Conservation (phyloP, 1,140 invertebrate genomes). For the Sminthurinus signatus region DNA sequence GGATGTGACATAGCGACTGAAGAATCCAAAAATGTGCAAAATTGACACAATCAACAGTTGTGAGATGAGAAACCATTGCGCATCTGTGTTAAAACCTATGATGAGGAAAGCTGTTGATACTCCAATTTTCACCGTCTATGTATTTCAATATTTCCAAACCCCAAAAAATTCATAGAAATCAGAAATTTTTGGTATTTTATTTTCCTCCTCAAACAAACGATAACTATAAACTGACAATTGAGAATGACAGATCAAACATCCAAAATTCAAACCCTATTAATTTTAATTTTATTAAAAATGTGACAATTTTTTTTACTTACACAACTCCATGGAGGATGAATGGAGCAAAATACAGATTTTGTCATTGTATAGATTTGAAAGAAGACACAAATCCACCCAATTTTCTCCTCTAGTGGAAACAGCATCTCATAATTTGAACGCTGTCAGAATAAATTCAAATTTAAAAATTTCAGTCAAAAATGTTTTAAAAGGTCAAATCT, state of each 20-base stretch:
- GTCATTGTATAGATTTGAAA: slow-evolving; percentile 19
- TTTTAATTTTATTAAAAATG: no score
- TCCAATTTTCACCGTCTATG: slow-evolving; percentile 17
- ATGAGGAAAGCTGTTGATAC: slow-evolving; percentile 5
- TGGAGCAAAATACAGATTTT: neutral
- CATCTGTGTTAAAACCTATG: slow-evolving; percentile 14
- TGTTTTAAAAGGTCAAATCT: no score
- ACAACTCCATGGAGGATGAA: slow-evolving; percentile 17
- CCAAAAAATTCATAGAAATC: no score
- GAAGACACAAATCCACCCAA: slow-evolving; percentile 13
- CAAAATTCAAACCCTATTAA: no score
- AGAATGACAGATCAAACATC: no score
- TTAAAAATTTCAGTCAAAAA: no score
- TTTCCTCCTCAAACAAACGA: no score
- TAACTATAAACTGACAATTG: no score
- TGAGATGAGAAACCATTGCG: slow-evolving; percentile 27
- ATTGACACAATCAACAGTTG: slow-evolving; percentile 16
- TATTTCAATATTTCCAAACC: no score
- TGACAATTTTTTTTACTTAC: slow-evolving; percentile 12
- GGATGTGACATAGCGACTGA: slow-evolving; percentile 6
- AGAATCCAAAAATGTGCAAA: slow-evolving; percentile 11
- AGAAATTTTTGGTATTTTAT: no score
- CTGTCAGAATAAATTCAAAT: no score
- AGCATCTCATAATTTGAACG: slow-evolving; percentile 19
- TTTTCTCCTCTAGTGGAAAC: slow-evolving; percentile 19